These are phyloP conservation scores for Anoplolepis gracilipes DNA, from an alignment of 1,140 invertebrate species.

Conservation along the genomic window DNA sequence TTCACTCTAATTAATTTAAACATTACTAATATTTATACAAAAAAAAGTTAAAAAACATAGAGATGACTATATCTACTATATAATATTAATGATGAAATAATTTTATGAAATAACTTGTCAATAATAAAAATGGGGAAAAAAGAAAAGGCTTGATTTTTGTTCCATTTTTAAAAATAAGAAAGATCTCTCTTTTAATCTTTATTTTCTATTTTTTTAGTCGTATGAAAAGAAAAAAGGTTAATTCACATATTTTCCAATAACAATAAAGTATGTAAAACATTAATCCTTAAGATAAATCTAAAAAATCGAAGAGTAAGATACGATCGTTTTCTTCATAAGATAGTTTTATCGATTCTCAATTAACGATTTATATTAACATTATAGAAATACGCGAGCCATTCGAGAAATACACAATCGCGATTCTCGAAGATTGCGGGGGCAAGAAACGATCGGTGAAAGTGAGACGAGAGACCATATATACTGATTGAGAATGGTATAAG, in stretches of 20 bases:
- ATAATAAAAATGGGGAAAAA: not conserved
- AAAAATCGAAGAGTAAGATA: not conserved
- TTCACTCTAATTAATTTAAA: not conserved
- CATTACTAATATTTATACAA: not conserved
- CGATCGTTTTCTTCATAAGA: not conserved
- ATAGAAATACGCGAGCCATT: conserved; percentile 28
- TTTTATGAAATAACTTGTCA: too few species aligned
- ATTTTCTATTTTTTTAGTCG: not conserved
- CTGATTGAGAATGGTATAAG: not conserved
- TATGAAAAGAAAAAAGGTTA: not conserved
- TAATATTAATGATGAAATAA: not conserved
- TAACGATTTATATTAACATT: not conserved
- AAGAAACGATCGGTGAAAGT: conserved; percentile 52
- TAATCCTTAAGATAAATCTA: not conserved
- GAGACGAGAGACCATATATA: conserved; percentile 33
- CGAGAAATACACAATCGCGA: conserved; percentile 16
- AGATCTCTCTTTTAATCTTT: not conserved
- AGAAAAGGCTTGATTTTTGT: not conserved
- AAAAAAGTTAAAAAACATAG: not conserved
- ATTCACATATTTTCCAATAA: not conserved
- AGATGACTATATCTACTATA: not conserved
- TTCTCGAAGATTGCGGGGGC: conserved; percentile 28
- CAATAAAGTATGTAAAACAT: not conserved
- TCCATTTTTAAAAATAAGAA: not conserved
- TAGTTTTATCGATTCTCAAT: not conserved